Conservation (phyloP, 2,113 vertebrate species). For the Oreocharis arfaki region DNA sequence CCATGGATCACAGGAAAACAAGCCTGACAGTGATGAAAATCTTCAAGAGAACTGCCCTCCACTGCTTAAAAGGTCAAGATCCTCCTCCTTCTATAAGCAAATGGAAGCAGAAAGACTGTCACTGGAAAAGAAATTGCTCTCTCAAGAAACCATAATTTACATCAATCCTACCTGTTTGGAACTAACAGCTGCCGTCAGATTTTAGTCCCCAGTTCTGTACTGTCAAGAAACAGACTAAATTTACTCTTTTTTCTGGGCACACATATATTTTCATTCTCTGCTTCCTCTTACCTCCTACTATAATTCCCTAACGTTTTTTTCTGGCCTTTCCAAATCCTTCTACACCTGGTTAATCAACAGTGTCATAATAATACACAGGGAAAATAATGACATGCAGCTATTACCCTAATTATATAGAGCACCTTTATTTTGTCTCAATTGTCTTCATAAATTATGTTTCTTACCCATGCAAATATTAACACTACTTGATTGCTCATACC, state of each 20-base stretch:
- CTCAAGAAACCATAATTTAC: slow-evolving; percentile 3
- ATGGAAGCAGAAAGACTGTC: slow-evolving; percentile 4
- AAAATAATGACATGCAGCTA: not conserved
- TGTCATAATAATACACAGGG: not conserved
- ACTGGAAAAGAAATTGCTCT: not conserved
- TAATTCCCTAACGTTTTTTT: not conserved
- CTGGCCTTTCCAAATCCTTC: not conserved
- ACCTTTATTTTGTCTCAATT: slow-evolving; percentile 24
- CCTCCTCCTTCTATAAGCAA: slow-evolving; percentile 23
- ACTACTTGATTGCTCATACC: not conserved
- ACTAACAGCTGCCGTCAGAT: not conserved
- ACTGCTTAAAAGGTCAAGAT: slow-evolving; percentile 6
- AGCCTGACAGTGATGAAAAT: not conserved
- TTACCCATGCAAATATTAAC: slow-evolving; percentile 22
- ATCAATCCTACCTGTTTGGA: slow-evolving; percentile 16
- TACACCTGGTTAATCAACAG: not conserved
- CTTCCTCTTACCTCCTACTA: not conserved
- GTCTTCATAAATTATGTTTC: slow-evolving; percentile 4
- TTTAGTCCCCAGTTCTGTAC: not conserved
- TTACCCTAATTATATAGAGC: not conserved
- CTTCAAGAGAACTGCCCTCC: not conserved
- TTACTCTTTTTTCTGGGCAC: not conserved
- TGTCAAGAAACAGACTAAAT: not conserved
- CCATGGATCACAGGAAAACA: not conserved
- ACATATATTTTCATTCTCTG: not conserved